Percentiles rank a stretch among this genome's conserved stretches.
These are phyloP conservation scores for Drosophila sturtevanti DNA, from an alignment of 1,140 invertebrate species.

Conservation along the genomic window DNA sequence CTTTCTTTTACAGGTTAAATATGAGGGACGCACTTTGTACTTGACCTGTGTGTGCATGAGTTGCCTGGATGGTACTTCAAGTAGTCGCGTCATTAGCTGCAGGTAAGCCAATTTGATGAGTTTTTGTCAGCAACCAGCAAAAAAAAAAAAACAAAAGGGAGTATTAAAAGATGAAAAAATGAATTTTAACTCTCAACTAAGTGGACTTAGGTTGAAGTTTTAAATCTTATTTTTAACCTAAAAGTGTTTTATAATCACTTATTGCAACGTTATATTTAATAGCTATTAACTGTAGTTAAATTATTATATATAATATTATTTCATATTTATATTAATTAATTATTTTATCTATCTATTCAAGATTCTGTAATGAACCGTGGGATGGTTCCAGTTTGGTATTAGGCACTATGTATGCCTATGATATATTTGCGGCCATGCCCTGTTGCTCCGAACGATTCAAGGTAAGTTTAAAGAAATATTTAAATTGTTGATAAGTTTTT, in stretches of 20 bases:
- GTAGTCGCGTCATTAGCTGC: conserved; percentile 89
- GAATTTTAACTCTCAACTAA: no score
- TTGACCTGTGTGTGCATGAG: conserved; percentile 96
- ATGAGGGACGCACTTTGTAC: conserved; percentile 93
- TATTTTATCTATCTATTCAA: conserved; percentile 30
- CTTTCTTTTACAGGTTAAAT: conserved; percentile 89
- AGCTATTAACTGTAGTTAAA: no score
- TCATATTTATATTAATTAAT: not conserved
- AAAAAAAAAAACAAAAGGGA: not conserved
- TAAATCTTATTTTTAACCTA: no score
- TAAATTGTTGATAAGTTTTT: no score
- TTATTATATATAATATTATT: no score
- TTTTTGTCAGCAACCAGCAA: no score
- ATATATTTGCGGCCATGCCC: conserved; percentile 97
- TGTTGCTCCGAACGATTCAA: conserved; percentile 96
- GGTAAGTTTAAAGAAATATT: conserved; percentile 85
- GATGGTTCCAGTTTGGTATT: conserved; percentile 95
- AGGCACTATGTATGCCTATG: conserved; percentile 98
- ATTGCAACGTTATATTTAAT: no score
- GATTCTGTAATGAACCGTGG: conserved; percentile 93
- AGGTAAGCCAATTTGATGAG: conserved; percentile 68
- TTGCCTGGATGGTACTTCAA: conserved; percentile 92
- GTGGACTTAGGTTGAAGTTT: no score
- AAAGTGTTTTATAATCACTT: no score
- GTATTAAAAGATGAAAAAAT: no score